A percentile compares a stretch with the other conserved stretches of the same genome.
Conservation (phyloP, 2,888 invertebrate genomes). For the Elegia similella region DNA sequence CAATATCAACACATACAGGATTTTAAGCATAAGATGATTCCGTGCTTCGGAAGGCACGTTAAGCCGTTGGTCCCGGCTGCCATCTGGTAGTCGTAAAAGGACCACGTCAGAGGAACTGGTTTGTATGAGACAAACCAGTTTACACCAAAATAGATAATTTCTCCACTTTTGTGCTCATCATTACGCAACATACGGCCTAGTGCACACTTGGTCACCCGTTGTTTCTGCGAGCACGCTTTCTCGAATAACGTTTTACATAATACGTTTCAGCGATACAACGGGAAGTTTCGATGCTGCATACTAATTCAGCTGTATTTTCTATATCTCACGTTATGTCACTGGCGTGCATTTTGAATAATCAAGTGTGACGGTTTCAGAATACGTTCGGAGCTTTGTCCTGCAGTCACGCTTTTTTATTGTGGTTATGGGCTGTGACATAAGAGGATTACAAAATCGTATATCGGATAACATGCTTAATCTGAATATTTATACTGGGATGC, state of each 20-base stretch:
- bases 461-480: neutral
- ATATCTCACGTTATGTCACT: slow-evolving; percentile 9
- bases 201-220: neutral
- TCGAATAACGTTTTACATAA: slow-evolving; percentile 7
- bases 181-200: slow-evolving; percentile 11
- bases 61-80: too few species aligned
- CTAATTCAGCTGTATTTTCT: slow-evolving; percentile 1
- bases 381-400: neutral
- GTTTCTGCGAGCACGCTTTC: neutral
- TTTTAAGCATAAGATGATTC: too few species aligned
- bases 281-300: slow-evolving; percentile 7
- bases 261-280: slow-evolving; percentile 7
- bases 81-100: too few species aligned
- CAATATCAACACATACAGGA: too few species aligned
- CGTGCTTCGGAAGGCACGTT: too few species aligned
- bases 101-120: too few species aligned
- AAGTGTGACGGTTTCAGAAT: slow-evolving; percentile 3
- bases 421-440: neutral
- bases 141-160: neutral
- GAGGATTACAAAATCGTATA: neutral
- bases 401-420: neutral
- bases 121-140: neutral
- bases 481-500: neutral
- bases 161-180: slow-evolving; percentile 1
- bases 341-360: slow-evolving; percentile 5